Evolutionary conservation across 1,140 invertebrate genomes (phyloP).

Genomic region (Drosophila ercepeae): DNA sequence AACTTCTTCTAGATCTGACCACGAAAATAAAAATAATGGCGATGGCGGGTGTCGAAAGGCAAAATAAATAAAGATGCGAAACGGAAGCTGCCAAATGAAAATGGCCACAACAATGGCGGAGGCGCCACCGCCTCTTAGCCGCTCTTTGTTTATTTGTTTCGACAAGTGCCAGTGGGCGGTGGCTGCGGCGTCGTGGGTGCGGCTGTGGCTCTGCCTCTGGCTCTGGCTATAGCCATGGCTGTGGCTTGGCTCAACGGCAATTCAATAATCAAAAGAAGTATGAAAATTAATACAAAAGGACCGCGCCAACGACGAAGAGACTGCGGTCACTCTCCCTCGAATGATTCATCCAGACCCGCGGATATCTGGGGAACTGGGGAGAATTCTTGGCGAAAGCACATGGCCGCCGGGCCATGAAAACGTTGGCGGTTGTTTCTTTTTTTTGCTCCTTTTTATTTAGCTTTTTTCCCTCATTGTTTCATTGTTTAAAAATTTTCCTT

Average conservation of each 20-base stretch:
- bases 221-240: not conserved
- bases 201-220: conserved; percentile 3
- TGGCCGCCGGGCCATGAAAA: conserved; percentile 41
- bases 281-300: conserved; percentile 76
- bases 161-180: conserved; percentile 26
- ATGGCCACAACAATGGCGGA: conserved; percentile 32
- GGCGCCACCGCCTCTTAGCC: conserved; percentile 51
- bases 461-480: conserved; percentile 30
- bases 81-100: conserved; percentile 55
- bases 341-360: conserved; percentile 26
- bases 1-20: conserved; percentile 17
- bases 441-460: conserved; percentile 25
- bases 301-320: conserved; percentile 9
- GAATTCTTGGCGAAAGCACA: conserved; percentile 42
- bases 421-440: conserved; percentile 33
- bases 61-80: conserved; percentile 52
- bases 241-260: conserved; percentile 28
- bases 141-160: conserved; percentile 73
- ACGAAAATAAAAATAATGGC: conserved; percentile 1
- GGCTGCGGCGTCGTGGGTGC: not conserved
- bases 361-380: conserved; percentile 22
- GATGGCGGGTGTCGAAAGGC: conserved; percentile 1
- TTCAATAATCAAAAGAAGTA: conserved; percentile 71
- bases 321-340: conserved; percentile 31
- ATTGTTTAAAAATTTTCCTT: conserved; percentile 59